phyloP scores from a whole-genome alignment of 2,113 vertebrate genomes.

The Dinomys branickii region DNA sequence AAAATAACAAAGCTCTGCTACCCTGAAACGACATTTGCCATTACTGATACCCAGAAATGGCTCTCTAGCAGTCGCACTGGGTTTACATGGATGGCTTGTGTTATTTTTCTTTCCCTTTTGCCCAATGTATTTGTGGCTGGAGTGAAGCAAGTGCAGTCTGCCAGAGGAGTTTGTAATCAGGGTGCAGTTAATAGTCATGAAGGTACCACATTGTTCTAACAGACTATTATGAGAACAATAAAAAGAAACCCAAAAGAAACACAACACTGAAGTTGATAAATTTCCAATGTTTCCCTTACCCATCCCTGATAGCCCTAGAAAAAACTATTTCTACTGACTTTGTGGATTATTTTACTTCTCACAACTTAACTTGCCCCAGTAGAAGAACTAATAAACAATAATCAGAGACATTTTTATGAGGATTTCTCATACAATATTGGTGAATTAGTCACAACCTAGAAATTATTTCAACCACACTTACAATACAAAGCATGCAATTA shows the following conservation, averaged over 20 bases:
- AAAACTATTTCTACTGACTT: background rate
- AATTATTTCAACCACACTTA: constrained; percentile 52
- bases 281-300: constrained; percentile 1
- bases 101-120: background rate
- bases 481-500: constrained; percentile 63
- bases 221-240: background rate
- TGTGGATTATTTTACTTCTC: constrained; percentile 31
- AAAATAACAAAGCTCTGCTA: background rate
- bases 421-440: constrained; percentile 48
- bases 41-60: background rate
- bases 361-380: constrained; percentile 54
- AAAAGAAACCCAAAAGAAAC: constrained; percentile 28
- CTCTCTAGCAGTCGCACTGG: background rate
- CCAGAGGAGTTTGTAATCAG: background rate
- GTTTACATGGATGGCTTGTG: background rate
- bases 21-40: background rate
- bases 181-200: background rate
- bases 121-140: background rate
- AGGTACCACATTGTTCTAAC: background rate
- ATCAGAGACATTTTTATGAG: constrained; percentile 44
- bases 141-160: background rate
- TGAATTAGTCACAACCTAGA: constrained; percentile 59
- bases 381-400: constrained; percentile 60
- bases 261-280: background rate
- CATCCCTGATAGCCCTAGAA: background rate